These are phyloP conservation scores for Tribolium freemani DNA, from an alignment of 2,888 invertebrate genomes.

Conservation along the genomic window DNA sequence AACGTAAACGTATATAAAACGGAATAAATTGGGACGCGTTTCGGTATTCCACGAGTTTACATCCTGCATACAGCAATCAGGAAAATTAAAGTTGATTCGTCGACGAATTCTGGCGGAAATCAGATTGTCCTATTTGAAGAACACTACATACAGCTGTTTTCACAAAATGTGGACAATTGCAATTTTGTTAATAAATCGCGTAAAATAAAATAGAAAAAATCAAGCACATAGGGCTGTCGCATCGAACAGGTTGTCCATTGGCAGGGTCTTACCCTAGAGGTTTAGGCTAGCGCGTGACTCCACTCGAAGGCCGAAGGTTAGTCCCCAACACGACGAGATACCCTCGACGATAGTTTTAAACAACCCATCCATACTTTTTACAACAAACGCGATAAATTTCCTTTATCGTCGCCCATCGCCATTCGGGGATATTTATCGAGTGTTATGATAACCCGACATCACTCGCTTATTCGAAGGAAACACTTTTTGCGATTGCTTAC, in stretches of 20 bases:
- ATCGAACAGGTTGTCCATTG: slow-evolving; percentile 58
- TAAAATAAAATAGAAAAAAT: slow-evolving; percentile 13
- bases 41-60: slow-evolving; percentile 46
- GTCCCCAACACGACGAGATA: slow-evolving; percentile 36
- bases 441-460: not conserved
- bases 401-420: not conserved
- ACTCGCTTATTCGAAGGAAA: not conserved
- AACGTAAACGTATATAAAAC: slow-evolving; percentile 14
- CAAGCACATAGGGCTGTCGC: slow-evolving; percentile 26
- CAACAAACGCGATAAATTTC: slow-evolving; percentile 12
- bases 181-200: not conserved
- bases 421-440: slow-evolving; percentile 5
- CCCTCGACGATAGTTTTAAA: slow-evolving; percentile 37
- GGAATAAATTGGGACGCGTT: slow-evolving; percentile 32
- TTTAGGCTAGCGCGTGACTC: slow-evolving; percentile 55
- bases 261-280: slow-evolving; percentile 52
- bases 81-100: slow-evolving; percentile 56
- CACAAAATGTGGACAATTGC: not conserved
- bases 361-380: slow-evolving; percentile 13
- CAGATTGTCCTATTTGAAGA: slow-evolving; percentile 51
- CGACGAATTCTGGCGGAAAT: slow-evolving; percentile 52
- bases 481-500: not conserved
- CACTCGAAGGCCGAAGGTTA: slow-evolving; percentile 40
- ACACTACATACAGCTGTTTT: slow-evolving; percentile 15
- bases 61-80: slow-evolving; percentile 56